Base-by-base conservation (phyloP, 1,140 invertebrate genomes). In the Caenorhabditis briggsae region DNA sequence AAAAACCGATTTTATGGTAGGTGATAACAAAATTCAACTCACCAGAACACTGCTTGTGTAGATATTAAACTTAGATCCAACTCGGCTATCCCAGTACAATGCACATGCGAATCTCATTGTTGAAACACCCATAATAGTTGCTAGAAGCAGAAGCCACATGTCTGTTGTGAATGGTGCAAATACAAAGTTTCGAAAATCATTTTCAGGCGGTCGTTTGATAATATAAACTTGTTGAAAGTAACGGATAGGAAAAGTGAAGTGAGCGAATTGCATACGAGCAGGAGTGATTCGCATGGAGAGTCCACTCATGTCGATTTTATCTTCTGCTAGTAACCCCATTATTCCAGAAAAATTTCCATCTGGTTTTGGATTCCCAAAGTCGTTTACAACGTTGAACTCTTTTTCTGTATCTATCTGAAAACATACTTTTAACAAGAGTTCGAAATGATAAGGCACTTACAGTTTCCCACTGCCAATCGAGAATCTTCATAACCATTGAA, bases 161-260 rank as follows among this genome's bases (percentile, higher is more conserved):
- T 70, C 65, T 18, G 53, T 41, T 25, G 82, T 64, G 43, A 88
- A 48, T 20, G 83, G 46, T 33, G 74, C 85, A 55, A 88, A 85
- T 48, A 89, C 89, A 84, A 89, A 89, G 41, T 87, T 83, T 55
- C 70, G 46, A 53, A 87, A 88, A 25, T 88, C 86, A 18, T 64
- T 85, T 48, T 85, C 83, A 59, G 88, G 78, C 7, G 88, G 88
- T 59, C 50, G 25, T 43, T 87, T 82, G 56, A 86, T 74, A 41
- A 89, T 84, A 50, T 89, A 89, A 50, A 86, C 84, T 78, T 88
- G 86, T 78, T 89, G 88, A 43, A 89, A 89, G 82, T 89, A 89
- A 7, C 88, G 53, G 25, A 78, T 84, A 14, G 88, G 88, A 58
- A 86, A 89, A 33, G 88, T 78, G 23, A 89, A 89, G 53, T 85